Conservation (phyloP, 1,140 invertebrate species). For the Conopomorpha cramerella region DNA sequence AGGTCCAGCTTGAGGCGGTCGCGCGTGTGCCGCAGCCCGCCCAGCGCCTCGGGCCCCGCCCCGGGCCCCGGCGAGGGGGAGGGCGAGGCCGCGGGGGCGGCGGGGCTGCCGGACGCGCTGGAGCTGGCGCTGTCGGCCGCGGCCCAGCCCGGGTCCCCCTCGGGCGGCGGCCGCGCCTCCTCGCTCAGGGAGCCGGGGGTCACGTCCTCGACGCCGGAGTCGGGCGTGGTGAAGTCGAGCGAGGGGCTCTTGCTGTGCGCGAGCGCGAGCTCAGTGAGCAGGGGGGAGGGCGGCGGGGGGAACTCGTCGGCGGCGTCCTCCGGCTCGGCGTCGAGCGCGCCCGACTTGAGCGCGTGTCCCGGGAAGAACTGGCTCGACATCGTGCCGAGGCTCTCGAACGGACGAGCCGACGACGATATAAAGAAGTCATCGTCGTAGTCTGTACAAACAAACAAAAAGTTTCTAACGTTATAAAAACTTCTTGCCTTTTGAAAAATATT, state of each 20-base stretch:
- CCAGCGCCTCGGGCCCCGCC: slow-evolving; percentile 62
- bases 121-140: slow-evolving; percentile 38
- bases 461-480: too few relatives aligned
- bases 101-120: slow-evolving; percentile 38
- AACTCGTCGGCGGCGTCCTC: slow-evolving; percentile 21
- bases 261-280: slow-evolving; percentile 8
- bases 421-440: slow-evolving; percentile 70
- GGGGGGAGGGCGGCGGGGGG: slow-evolving; percentile 19
- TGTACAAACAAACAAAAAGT: too few relatives aligned
- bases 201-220: slow-evolving; percentile 64
- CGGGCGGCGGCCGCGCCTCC: slow-evolving; percentile 29
- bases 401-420: slow-evolving; percentile 71
- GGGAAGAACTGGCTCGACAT: slow-evolving; percentile 76
- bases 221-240: slow-evolving; percentile 59
- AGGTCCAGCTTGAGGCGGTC: slow-evolving; percentile 74
- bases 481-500: too few relatives aligned
- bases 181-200: slow-evolving; percentile 48
- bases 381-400: slow-evolving; percentile 67
- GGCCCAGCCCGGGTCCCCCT: slow-evolving; percentile 25
- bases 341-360: slow-evolving; percentile 49
- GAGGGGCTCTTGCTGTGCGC: slow-evolving; percentile 23
- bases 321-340: slow-evolving; percentile 10
- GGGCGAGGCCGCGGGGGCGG: slow-evolving; percentile 36
- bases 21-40: slow-evolving; percentile 74
- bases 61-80: slow-evolving; percentile 36